Percentiles rank a stretch among this genome's conserved stretches.
Conservation (phyloP, 2,888 invertebrate species). For the Camptogramma bilineatum region DNA sequence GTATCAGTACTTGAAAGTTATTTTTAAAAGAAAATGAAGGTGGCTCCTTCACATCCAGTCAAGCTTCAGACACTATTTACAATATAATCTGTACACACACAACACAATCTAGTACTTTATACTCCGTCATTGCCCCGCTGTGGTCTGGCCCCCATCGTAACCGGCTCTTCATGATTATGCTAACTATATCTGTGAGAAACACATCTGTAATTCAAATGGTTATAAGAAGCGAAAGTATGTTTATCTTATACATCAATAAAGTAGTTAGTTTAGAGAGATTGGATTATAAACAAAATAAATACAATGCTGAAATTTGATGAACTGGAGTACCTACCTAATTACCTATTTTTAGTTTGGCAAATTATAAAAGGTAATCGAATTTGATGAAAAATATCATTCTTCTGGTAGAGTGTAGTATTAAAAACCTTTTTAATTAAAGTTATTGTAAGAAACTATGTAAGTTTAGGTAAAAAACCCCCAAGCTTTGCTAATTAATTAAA, state of each 20-base stretch:
- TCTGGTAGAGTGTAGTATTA: too few relatives aligned
- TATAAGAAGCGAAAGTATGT: not conserved
- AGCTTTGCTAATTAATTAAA: not conserved
- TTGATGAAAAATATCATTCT: too few relatives aligned
- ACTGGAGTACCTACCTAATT: too few relatives aligned
- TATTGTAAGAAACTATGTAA: too few relatives aligned
- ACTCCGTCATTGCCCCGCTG: slow-evolving; percentile 45
- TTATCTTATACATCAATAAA: not conserved
- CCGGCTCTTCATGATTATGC: slow-evolving; percentile 53
- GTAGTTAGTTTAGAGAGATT: not conserved
- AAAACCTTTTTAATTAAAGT: too few relatives aligned
- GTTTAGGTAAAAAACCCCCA: not conserved
- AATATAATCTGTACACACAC: slow-evolving; percentile 34
- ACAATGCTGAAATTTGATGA: too few relatives aligned
- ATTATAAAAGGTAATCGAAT: too few relatives aligned
- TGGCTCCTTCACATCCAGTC: not conserved
- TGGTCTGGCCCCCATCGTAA: slow-evolving; percentile 47
- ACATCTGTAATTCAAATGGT: slow-evolving; percentile 45
- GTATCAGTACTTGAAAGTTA: too few relatives aligned
- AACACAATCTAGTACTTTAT: slow-evolving; percentile 40
- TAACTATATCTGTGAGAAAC: slow-evolving; percentile 42
- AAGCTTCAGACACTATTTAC: slow-evolving; percentile 21
- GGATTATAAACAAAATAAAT: too few relatives aligned
- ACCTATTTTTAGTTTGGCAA: too few relatives aligned
- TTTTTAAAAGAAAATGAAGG: too few relatives aligned